Conservation (phyloP, 2,797 vertebrate species). For the Myotis pilosus region DNA sequence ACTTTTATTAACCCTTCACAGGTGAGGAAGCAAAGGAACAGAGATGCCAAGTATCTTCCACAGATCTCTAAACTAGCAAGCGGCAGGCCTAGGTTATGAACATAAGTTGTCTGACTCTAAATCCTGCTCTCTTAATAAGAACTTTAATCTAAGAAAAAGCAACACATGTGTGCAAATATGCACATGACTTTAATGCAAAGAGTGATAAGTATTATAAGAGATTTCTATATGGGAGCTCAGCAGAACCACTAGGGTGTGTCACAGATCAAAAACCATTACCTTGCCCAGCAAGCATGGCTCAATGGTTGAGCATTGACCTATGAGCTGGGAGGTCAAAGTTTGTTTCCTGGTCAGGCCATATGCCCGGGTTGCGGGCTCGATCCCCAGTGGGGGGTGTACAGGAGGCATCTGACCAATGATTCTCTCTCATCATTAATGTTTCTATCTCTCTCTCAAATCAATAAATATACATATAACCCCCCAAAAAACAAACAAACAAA, state of each 20-base stretch:
- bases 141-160: neutral
- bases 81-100: neutral
- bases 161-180: neutral
- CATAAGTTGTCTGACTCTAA: neutral
- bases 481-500: no score
- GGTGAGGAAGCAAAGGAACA: neutral
- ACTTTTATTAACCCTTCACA: neutral
- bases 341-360: no score
- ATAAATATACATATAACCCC: no score
- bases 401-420: no score
- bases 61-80: neutral
- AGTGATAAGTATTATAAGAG: neutral
- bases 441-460: no score
- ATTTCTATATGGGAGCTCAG: neutral
- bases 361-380: no score
- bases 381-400: no score
- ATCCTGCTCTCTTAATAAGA: neutral
- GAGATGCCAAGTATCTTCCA: neutral
- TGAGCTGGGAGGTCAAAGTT: no score
- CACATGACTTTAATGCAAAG: neutral
- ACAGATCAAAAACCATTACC: neutral
- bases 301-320: no score
- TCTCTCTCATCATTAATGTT: no score
- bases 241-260: neutral
- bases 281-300: neutral